Conservation (phyloP, 2,888 invertebrate genomes). For the Herminia tarsipennalis region DNA sequence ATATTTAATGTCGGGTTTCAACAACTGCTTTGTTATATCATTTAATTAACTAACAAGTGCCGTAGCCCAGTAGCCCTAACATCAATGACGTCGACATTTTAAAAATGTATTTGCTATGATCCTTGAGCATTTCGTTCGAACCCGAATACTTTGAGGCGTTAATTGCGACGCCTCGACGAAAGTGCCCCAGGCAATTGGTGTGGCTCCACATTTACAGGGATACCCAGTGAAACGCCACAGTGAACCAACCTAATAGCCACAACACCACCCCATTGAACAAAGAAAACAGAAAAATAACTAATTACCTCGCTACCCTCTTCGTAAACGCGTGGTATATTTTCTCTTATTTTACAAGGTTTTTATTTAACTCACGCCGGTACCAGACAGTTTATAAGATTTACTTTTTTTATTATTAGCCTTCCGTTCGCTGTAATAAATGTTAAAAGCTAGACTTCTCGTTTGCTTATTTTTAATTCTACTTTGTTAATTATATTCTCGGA, state of each 20-base stretch:
- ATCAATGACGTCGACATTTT: conserved; percentile 18
- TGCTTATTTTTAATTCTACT: no score
- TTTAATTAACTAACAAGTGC: no score
- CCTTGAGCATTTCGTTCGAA: conserved; percentile 10
- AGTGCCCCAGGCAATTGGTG: conserved; percentile 34
- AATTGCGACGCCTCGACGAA: conserved; percentile 55
- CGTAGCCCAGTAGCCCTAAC: no score
- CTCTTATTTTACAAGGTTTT: conserved; percentile 34
- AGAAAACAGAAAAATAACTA: conserved; percentile 49
- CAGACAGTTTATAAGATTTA: conserved; percentile 21
- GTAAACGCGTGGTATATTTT: conserved; percentile 35
- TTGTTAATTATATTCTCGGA: no score
- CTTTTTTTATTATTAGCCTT: conserved; percentile 13
- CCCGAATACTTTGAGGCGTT: conserved; percentile 50
- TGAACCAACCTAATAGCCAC: conserved; percentile 42
- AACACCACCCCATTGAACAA: conserved; percentile 44
- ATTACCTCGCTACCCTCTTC: conserved; percentile 37
- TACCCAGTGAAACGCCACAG: conserved; percentile 40
- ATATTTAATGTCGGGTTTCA: no score
- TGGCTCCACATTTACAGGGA: conserved; percentile 39
- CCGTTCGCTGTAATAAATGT: conserved; percentile 3
- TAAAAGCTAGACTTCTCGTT: no score
- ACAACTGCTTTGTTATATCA: no score
- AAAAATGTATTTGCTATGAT: conserved; percentile 42
- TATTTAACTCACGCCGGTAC: conserved; percentile 25